Evolutionary conservation across 2,113 vertebrate species (phyloP).

Genomic region (Crocuta crocuta): DNA sequence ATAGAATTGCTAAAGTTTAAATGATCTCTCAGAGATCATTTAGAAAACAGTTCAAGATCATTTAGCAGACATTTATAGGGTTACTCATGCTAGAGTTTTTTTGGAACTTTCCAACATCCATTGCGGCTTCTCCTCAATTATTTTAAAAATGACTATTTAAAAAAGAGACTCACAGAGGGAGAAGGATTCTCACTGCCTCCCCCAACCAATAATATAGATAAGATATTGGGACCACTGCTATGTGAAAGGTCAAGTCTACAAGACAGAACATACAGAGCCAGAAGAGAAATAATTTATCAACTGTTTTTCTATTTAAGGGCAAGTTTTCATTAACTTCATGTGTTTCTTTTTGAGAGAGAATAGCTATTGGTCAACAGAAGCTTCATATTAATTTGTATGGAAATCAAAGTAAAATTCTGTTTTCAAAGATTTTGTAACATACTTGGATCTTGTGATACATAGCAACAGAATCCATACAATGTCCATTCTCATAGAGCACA

Average conservation of each 20-base stretch:
- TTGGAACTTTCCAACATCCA: slow-evolving; percentile 20
- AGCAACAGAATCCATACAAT: neutral
- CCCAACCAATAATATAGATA: neutral
- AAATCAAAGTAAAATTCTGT: slow-evolving; percentile 39
- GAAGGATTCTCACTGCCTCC: neutral
- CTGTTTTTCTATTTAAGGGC: neutral
- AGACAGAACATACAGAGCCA: neutral
- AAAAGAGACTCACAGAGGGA: neutral
- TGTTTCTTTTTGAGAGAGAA: slow-evolving; percentile 20
- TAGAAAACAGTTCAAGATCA: slow-evolving; percentile 38
- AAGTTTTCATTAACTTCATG: neutral
- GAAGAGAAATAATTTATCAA: neutral
- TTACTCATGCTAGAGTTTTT: neutral
- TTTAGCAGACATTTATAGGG: neutral
- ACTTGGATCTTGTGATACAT: neutral
- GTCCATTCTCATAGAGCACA: neutral
- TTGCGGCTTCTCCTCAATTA: neutral
- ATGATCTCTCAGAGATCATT: slow-evolving; percentile 20
- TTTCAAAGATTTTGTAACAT: neutral
- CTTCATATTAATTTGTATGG: neutral
- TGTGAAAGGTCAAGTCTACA: neutral
- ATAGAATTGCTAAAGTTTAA: slow-evolving; percentile 7
- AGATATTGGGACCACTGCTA: neutral
- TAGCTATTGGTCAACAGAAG: neutral
- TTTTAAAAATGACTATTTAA: neutral